phyloP scores from a whole-genome alignment of 1,140 invertebrate species.

The Zaprionus ghesquierei region DNA sequence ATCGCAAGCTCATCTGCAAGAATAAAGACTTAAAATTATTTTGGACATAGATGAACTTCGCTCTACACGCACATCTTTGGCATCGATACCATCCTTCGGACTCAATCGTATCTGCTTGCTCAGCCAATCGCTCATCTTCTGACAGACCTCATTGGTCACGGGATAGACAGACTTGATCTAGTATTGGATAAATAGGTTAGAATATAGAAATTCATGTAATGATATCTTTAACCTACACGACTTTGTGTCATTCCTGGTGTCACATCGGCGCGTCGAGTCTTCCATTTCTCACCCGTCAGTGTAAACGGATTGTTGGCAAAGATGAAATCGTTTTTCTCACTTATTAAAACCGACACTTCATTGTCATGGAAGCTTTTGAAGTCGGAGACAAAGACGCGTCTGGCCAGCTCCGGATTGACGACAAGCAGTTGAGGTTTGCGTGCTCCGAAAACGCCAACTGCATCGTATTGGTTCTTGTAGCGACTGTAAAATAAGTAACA shows the following conservation, averaged over 20 bases:
- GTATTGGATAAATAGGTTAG: neutral
- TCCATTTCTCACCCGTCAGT: conserved; percentile 84
- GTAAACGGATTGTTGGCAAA: conserved; percentile 83
- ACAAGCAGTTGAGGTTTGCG: conserved; percentile 82
- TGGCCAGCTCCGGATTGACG: conserved; percentile 83
- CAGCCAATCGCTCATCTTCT: conserved; percentile 55
- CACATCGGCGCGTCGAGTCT: conserved; percentile 83
- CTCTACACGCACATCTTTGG: conserved; percentile 52
- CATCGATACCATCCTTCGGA: conserved; percentile 47
- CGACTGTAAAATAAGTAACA: conserved; percentile 23
- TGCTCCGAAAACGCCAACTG: conserved; percentile 62
- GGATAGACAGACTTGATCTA: conserved; percentile 75
- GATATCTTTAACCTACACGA: conserved; percentile 43
- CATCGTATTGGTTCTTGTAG: conserved; percentile 61
- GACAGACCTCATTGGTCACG: conserved; percentile 67
- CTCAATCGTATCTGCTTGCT: conserved; percentile 48
- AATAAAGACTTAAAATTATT: neutral
- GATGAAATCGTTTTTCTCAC: conserved; percentile 82
- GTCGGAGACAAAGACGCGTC: conserved; percentile 83
- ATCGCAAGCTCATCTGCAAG: conserved; percentile 72
- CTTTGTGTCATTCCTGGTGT: conserved; percentile 84
- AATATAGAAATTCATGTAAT: neutral
- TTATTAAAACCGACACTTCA: conserved; percentile 53
- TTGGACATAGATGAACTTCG: too few species aligned
- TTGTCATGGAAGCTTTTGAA: conserved; percentile 83